Evolutionary conservation across 1,140 invertebrate genomes (phyloP).

Genomic region (Diploscapter pachys): DNA sequence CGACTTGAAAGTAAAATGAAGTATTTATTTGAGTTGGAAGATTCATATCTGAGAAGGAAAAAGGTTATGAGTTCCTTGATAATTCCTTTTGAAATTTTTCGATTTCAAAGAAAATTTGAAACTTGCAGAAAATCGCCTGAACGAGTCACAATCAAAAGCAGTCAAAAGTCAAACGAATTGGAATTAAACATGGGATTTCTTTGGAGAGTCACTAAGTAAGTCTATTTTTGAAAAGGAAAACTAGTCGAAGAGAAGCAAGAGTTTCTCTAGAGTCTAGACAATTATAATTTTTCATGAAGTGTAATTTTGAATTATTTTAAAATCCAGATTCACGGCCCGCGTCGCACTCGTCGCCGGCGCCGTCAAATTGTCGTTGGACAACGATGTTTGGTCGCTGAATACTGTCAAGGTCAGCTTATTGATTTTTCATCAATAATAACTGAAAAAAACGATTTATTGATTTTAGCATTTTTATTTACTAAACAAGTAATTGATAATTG

Average conservation of each 20-base stretch:
- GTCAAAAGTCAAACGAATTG: no score
- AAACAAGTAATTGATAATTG: background rate
- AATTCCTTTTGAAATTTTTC: no score
- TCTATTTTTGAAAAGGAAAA: slow-evolving; percentile 8
- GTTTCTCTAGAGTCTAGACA: background rate
- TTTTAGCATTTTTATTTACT: slow-evolving; percentile 2
- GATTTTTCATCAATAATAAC: background rate
- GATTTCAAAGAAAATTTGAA: no score
- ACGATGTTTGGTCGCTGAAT: slow-evolving; percentile 41
- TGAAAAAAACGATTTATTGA: background rate
- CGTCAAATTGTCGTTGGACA: slow-evolving; percentile 38
- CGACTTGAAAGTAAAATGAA: no score
- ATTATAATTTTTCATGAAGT: background rate
- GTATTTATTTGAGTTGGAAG: no score
- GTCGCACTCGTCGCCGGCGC: slow-evolving; percentile 37
- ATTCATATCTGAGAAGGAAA: no score
- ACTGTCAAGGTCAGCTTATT: slow-evolving; percentile 17
- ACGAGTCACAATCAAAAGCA: no score
- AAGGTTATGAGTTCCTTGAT: no score
- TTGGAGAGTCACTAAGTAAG: slow-evolving; percentile 22
- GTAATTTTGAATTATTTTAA: background rate
- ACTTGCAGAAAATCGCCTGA: no score
- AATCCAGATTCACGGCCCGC: slow-evolving; percentile 17
- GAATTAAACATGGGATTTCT: slow-evolving; percentile 19
- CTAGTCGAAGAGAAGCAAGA: background rate